Percentiles rank a stretch among this genome's conserved stretches.
These are phyloP conservation scores for Shargacucullia verbasci DNA, from an alignment of 2,888 invertebrate species.

Conservation along the genomic window DNA sequence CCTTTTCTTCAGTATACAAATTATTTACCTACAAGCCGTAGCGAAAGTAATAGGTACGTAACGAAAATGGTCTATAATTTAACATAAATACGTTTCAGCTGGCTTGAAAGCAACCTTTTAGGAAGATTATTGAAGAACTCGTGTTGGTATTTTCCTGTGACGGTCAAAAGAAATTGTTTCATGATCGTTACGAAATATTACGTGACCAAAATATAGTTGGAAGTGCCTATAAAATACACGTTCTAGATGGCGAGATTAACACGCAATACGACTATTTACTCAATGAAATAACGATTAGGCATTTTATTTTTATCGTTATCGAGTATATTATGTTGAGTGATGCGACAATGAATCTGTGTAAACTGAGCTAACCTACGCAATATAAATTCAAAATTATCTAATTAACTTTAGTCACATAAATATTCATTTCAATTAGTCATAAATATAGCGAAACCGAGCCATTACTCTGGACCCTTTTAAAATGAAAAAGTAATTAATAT, in stretches of 20 bases:
- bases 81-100: conserved; percentile 32
- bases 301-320: conserved; percentile 52
- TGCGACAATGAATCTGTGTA: conserved; percentile 7
- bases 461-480: conserved; percentile 34
- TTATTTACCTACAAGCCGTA: conserved; percentile 42
- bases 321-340: conserved; percentile 9
- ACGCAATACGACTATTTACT: conserved; percentile 76
- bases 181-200: conserved; percentile 68
- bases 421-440: conserved; percentile 38
- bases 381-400: conserved; percentile 17
- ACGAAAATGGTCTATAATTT: conserved; percentile 51
- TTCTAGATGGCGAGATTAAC: conserved; percentile 70
- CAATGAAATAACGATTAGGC: conserved; percentile 69
- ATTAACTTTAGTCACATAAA: conserved; percentile 29
- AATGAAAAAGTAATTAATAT: conserved; percentile 53
- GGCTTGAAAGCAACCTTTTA: conserved; percentile 58
- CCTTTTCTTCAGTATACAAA: conserved; percentile 31
- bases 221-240: conserved; percentile 61
- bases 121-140: conserved; percentile 53
- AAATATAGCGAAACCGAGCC: conserved; percentile 38
- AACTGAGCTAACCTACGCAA: neutral
- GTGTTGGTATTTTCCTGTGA: conserved; percentile 38
- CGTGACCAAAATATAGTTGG: conserved; percentile 70
- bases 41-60: conserved; percentile 44
- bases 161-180: conserved; percentile 58